A percentile compares a stretch with the other conserved stretches of the same genome.
Conservation (phyloP, 2,888 invertebrate species). For the Drosophila dives region DNA sequence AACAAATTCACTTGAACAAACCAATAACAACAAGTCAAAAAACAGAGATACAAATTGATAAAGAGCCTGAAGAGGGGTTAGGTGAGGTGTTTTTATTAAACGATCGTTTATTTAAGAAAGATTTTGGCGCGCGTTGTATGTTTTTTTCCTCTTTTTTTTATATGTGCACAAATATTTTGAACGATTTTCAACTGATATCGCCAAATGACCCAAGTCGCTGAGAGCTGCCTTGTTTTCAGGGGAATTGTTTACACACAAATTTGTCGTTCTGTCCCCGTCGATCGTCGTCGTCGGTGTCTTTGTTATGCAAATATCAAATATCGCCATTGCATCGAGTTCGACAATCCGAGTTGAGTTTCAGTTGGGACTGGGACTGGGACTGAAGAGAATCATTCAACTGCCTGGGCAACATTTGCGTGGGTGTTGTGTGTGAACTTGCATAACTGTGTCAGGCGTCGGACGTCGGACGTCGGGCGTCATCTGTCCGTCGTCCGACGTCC, state of each 20-base stretch:
- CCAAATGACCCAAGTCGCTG: conserved; percentile 35
- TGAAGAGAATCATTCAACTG: conserved; percentile 40
- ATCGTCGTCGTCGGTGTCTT: conserved; percentile 28
- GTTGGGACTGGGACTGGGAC: conserved; percentile 6
- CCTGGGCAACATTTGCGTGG: conserved; percentile 59
- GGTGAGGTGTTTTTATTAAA: conserved; percentile 11
- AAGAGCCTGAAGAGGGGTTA: conserved; percentile 7
- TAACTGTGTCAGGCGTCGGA: conserved; percentile 68
- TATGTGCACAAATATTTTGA: conserved; percentile 15
- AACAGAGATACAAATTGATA: conserved; percentile 2
- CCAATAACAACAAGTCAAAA: conserved; percentile 43
- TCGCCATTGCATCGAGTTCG: conserved; percentile 13
- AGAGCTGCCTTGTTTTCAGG: conserved; percentile 40
- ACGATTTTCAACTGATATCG: conserved; percentile 56
- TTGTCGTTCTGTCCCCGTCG: conserved; percentile 42
- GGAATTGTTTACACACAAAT: conserved; percentile 61
- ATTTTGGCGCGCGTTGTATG: conserved; percentile 65
- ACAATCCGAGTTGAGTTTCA: conserved; percentile 22
- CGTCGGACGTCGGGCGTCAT: conserved; percentile 6
- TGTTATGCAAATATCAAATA: conserved; percentile 63
- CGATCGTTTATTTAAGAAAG: conserved; percentile 63
- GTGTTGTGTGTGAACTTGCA: conserved; percentile 74
- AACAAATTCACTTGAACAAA: conserved; percentile 75
- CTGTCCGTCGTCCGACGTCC: conserved; percentile 51
- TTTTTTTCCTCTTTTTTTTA: conserved; percentile 13